Evolutionary conservation across 2,113 vertebrate genomes (phyloP), one percentile per base, ranked within the genome.

Genomic region (Chaenogobius annularis): DNA sequence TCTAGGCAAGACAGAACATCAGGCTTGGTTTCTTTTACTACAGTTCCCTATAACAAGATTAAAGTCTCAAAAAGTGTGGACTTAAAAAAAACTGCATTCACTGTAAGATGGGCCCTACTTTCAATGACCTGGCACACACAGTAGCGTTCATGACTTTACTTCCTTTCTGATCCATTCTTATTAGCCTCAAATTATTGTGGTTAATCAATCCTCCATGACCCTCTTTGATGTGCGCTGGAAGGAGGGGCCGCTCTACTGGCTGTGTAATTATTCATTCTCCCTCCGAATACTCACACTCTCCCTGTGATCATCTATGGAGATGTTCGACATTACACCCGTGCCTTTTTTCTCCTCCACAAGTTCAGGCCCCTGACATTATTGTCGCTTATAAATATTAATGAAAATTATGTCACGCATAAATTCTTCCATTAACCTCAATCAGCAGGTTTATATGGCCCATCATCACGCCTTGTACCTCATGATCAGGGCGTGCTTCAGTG

Each of bases 361-460:
- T 85, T 84, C 86, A 75, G 72, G 73, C 81, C 75, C 75, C 72
- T 80, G 85, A 77, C 69, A 78, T 85, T 72, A 83, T 82, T 23
- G 83, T 82, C 79, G 73, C 73, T 73, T 72, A 85, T 92, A 82
- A 86, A 92, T 93, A 91, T 93, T 92, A 86, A 93, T 92, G 55
- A 75, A 69, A 75, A 78, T 68, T 78, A 71, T 86, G 83, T 86
- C 72, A 66, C 22, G 72, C 82, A 84, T 88, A 91, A 88, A 91
- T 87, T 76, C 74, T 83, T 82, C 85, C 86, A 88, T 91, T 93
- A 92, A 92, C 92, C 91, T 82, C 78, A 81, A 73, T 82, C 88
- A 91, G 83, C 80, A 81, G 67, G 79, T 81, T 85, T 79, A 70
- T 79, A 77, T 82, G 69, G 72, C 83, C 75, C 35, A 88, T 83